Evolutionary conservation across 2,113 vertebrate genomes (phyloP).

Genomic region (Neomonachus schauinslandi): DNA sequence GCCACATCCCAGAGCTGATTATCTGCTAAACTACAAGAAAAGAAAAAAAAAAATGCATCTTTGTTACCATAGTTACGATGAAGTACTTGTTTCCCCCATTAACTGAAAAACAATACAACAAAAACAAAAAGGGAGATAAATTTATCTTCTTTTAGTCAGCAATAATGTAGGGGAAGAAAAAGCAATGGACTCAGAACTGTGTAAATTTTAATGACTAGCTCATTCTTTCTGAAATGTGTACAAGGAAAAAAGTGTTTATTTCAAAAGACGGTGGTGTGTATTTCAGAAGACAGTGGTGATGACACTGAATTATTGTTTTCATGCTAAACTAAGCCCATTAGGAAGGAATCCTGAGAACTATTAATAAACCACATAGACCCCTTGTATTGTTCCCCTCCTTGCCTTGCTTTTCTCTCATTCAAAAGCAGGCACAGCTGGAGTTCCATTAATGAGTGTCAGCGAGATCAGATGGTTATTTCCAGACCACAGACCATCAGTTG

Average conservation of each 20-base stretch:
- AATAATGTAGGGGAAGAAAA: conserved; percentile 28
- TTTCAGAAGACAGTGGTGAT: neutral
- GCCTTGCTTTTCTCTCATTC: neutral
- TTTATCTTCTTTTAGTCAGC: conserved; percentile 38
- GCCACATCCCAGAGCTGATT: conserved; percentile 33
- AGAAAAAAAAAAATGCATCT: neutral
- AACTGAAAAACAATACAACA: conserved; percentile 25
- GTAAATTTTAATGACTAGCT: neutral
- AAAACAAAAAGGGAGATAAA: conserved; percentile 33
- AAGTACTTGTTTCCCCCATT: neutral
- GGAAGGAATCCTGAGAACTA: neutral
- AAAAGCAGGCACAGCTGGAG: neutral
- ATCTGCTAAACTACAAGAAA: conserved; percentile 39
- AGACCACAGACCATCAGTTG: neutral
- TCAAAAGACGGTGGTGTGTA: neutral
- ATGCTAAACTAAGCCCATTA: neutral
- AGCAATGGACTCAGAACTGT: neutral
- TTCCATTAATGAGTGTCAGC: conserved; percentile 24
- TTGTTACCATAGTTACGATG: conserved; percentile 71
- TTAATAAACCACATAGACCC: neutral
- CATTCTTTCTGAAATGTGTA: conserved; percentile 54
- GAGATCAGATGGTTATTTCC: neutral
- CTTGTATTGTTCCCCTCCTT: neutral
- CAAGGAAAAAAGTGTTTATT: neutral
- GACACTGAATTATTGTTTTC: neutral